phyloP scores from a whole-genome alignment of 64 coral and sea anemone species.

The Anthopleura sola region DNA sequence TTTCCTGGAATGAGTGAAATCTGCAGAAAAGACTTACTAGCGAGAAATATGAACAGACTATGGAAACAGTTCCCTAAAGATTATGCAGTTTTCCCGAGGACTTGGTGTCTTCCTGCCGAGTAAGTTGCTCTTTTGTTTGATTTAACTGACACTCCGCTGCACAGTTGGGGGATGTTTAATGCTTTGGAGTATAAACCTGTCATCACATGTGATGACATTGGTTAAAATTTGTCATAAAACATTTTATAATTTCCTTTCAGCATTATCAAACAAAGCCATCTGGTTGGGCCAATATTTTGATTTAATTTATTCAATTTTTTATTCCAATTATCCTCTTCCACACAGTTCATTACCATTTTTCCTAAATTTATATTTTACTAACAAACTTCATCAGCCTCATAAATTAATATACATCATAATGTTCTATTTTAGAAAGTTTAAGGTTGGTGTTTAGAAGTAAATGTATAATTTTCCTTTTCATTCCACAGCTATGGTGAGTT shows the following conservation, averaged over 20 bases:
- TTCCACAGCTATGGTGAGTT: constrained; percentile 79
- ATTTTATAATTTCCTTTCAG: too few species aligned
- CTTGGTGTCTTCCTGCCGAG: constrained; percentile 94
- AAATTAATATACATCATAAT: too few species aligned
- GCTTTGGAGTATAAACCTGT: not conserved
- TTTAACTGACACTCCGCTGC: not conserved
- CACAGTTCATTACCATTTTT: too few species aligned
- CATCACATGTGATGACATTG: not conserved
- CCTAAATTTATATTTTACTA: too few species aligned
- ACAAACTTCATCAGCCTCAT: too few species aligned
- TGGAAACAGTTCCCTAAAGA: constrained; percentile 99
- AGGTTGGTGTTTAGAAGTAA: not conserved
- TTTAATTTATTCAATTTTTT: too few species aligned
- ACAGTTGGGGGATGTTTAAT: not conserved
- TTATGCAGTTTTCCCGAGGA: constrained; percentile 91
- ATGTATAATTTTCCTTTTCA: not conserved
- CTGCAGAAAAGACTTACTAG: constrained; percentile 90
- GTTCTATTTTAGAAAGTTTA: too few species aligned
- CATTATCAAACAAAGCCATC: too few species aligned
- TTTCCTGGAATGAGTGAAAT: constrained; percentile 99
- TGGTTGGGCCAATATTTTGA: too few species aligned
- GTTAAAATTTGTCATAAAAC: not conserved
- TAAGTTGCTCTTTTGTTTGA: constrained; percentile 37
- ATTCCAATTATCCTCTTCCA: too few species aligned
- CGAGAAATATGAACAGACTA: constrained; percentile 96